Evolutionary conservation across 2,888 invertebrate genomes (phyloP).

Genomic region (Crocallis elinguaria): DNA sequence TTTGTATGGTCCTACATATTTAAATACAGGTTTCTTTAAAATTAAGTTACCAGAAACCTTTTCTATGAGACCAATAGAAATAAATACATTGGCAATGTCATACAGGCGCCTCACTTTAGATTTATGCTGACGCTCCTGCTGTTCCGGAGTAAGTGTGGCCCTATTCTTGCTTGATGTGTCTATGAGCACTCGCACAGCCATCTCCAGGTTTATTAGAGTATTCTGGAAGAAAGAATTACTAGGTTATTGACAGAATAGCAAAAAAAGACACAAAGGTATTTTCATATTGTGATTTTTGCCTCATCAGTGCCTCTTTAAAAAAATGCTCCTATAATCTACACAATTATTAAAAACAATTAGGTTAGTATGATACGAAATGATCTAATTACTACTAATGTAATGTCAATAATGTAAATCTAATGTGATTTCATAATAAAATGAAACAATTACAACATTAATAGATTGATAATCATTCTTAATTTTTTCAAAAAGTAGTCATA

Average conservation of each 20-base stretch:
- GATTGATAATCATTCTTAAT: too few relatives aligned
- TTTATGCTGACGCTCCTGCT: slow-evolving; percentile 83
- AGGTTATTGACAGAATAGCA: background rate
- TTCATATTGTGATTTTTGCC: too few relatives aligned
- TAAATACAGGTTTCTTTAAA: slow-evolving; percentile 88
- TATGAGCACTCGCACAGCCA: slow-evolving; percentile 87
- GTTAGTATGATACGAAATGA: too few relatives aligned
- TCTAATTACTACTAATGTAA: too few relatives aligned
- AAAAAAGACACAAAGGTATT: too few relatives aligned
- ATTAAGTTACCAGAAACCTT: slow-evolving; percentile 86
- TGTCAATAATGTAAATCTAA: too few relatives aligned
- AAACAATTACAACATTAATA: too few relatives aligned
- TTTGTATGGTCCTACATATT: slow-evolving; percentile 85
- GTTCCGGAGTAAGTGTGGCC: slow-evolving; percentile 77
- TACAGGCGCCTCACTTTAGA: slow-evolving; percentile 90
- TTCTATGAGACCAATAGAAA: slow-evolving; percentile 89
- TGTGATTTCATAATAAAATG: too few relatives aligned
- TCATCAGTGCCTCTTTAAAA: too few relatives aligned
- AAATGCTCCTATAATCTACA: too few relatives aligned
- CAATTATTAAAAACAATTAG: too few relatives aligned
- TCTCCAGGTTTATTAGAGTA: slow-evolving; percentile 87
- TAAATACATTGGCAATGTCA: slow-evolving; percentile 91
- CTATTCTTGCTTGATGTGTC: slow-evolving; percentile 78
- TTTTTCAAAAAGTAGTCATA: too few relatives aligned
- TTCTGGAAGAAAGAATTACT: slow-evolving; percentile 67